phyloP scores from a whole-genome alignment of 2,113 vertebrate species.

The Hypanus sabinus region DNA sequence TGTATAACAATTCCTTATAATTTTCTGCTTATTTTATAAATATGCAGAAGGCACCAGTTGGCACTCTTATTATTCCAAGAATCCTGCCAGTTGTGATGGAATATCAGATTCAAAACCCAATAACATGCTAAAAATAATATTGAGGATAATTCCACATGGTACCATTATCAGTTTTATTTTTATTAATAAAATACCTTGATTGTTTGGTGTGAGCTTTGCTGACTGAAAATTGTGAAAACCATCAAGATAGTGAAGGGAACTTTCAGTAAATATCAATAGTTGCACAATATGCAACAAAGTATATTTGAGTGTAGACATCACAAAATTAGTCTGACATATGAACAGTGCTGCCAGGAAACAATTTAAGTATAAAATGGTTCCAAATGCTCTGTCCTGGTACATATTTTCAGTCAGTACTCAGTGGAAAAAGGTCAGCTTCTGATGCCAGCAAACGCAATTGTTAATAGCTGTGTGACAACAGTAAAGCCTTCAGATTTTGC shows the following conservation, averaged over 20 bases:
- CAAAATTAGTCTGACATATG: constrained; percentile 16
- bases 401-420: constrained; percentile 18
- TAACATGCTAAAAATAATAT: background rate
- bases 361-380: constrained; percentile 28
- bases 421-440: constrained; percentile 26
- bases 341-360: constrained; percentile 33
- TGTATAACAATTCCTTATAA: background rate
- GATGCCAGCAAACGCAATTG: constrained; percentile 23
- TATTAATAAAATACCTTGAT: background rate
- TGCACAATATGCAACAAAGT: constrained; percentile 3
- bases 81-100: background rate
- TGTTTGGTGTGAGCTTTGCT: background rate
- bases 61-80: no score
- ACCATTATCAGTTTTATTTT: background rate
- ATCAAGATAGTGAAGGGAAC: background rate
- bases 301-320: constrained; percentile 6
- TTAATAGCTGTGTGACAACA: constrained; percentile 21
- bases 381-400: constrained; percentile 19
- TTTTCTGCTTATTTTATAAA: background rate
- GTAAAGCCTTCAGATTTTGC: background rate
- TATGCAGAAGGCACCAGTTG: background rate
- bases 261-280: constrained; percentile 1
- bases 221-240: background rate
- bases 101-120: background rate
- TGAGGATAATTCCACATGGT: no score